Percentiles rank a stretch among this genome's conserved stretches.
Evolutionary conservation across 2,888 invertebrate species (phyloP).

Genomic region (Minunthozetes semirufus): DNA sequence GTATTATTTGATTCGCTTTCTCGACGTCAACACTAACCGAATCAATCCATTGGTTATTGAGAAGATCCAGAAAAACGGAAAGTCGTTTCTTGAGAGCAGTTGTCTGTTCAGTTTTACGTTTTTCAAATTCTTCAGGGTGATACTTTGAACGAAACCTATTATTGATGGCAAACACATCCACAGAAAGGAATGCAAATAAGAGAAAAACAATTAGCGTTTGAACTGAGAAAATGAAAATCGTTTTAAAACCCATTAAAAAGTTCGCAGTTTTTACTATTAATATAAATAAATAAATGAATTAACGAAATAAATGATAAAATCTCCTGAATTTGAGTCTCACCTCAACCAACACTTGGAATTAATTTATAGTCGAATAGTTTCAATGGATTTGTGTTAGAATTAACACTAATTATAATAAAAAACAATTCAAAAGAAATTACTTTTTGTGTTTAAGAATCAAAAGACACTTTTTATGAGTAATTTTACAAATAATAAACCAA

Average conservation of each 20-base stretch:
- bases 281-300: background rate
- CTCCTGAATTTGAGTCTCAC: slow-evolving; percentile 12
- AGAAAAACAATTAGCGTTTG: slow-evolving; percentile 11
- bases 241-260: slow-evolving; percentile 16
- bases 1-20: slow-evolving; percentile 66
- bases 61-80: slow-evolving; percentile 75
- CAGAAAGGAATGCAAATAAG: slow-evolving; percentile 19
- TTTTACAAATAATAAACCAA: background rate
- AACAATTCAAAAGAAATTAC: slow-evolving; percentile 26
- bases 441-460: background rate
- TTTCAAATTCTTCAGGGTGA: slow-evolving; percentile 91
- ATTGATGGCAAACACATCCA: background rate
- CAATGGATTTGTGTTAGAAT: slow-evolving; percentile 15
- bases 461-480: background rate
- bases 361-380: slow-evolving; percentile 23
- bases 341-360: slow-evolving; percentile 19
- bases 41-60: slow-evolving; percentile 62
- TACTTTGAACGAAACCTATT: slow-evolving; percentile 97
- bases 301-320: background rate
- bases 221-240: background rate
- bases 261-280: background rate
- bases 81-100: slow-evolving; percentile 75
- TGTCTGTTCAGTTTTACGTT: slow-evolving; percentile 77
- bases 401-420: slow-evolving; percentile 29
- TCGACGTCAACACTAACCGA: slow-evolving; percentile 75